These are phyloP conservation scores for Percopsis omiscomaycus DNA, from an alignment of 2,797 vertebrate genomes.

Conservation along the genomic window DNA sequence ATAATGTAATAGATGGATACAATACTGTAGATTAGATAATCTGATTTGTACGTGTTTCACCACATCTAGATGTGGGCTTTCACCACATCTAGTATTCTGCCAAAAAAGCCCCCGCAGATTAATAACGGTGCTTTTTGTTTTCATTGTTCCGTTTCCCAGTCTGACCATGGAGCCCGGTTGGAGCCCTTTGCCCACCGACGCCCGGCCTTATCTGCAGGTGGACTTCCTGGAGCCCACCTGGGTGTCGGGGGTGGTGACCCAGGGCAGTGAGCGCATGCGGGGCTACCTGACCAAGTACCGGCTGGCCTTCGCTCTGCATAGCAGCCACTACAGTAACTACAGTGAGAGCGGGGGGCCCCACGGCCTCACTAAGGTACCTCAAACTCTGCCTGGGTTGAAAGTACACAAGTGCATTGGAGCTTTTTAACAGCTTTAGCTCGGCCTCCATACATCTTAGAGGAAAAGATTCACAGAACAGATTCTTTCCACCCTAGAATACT, in stretches of 20 bases:
- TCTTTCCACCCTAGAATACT: too few relatives aligned
- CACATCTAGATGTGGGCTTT: too few relatives aligned
- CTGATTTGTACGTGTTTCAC: too few relatives aligned
- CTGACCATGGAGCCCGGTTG: constrained; percentile 82
- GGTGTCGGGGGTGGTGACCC: constrained; percentile 80
- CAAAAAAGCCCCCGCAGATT: too few relatives aligned
- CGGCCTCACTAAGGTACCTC: constrained; percentile 64
- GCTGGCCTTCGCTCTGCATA: constrained; percentile 74
- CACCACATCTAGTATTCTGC: too few relatives aligned
- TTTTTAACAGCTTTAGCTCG: background rate
- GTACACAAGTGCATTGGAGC: background rate
- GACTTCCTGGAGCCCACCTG: constrained; percentile 82
- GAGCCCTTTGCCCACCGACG: constrained; percentile 78
- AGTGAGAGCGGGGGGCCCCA: constrained; percentile 55
- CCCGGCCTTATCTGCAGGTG: constrained; percentile 81
- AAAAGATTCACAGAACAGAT: too few relatives aligned
- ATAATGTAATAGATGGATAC: too few relatives aligned
- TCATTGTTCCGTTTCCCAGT: constrained; percentile 50
- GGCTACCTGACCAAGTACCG: constrained; percentile 79
- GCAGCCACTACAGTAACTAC: constrained; percentile 72
- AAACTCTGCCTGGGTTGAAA: too few relatives aligned
- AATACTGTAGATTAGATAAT: too few relatives aligned
- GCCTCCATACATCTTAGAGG: too few relatives aligned
- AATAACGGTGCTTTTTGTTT: background rate
- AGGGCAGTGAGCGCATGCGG: constrained; percentile 76